Base-by-base conservation (phyloP, 1,140 invertebrate species). In the Drosophila orosa region DNA sequence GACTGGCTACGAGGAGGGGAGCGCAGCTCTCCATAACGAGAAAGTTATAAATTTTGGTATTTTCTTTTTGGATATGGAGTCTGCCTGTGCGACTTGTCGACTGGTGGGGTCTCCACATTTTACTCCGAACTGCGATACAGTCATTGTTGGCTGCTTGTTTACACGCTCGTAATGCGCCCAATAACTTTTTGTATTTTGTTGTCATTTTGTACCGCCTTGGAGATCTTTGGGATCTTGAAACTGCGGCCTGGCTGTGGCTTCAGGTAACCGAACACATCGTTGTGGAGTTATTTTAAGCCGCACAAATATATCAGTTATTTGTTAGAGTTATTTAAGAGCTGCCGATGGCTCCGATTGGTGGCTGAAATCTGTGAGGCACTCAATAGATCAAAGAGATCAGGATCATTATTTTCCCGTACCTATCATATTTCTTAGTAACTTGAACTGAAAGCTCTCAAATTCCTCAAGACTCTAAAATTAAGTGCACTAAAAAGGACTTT, bases 21-120 rank as follows among this genome's bases (percentile, higher is more conserved):
- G 42, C 40, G 59, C 72, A 61, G 52, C 52, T 61, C 81, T 72
- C 63, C 77, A 86, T 90, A 90, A 90, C 86, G 80, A 90, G 86
- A 90, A 90, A 90, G 86, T 90, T 90, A 90, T 90, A 90, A 90
- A 90, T 90, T 86, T 86, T 47, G 79, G 86, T 83, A 86, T 90
- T 90, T 90, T 80, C 83, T 52, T 67, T 80, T 79, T 35, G 39
- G 42, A 35, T 56, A 42, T 56, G 22, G 13, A 25, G 13, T 45
- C 58, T 61, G 47, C n/a, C n/a, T n/a, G n/a, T n/a, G 45, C 22
- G 62, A 54, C 31, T 55, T 37, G 12, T 25, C 76, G 65, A 80
- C 80, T 69, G 45, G 76, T 89, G 84, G 73, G 84, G 80, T 87
- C 83, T 74, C 17, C 17, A 29, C 33, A 31, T 17, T 59, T 27